Evolutionary conservation across 2,888 invertebrate genomes (phyloP).

Genomic region (Cephus rjabovi): DNA sequence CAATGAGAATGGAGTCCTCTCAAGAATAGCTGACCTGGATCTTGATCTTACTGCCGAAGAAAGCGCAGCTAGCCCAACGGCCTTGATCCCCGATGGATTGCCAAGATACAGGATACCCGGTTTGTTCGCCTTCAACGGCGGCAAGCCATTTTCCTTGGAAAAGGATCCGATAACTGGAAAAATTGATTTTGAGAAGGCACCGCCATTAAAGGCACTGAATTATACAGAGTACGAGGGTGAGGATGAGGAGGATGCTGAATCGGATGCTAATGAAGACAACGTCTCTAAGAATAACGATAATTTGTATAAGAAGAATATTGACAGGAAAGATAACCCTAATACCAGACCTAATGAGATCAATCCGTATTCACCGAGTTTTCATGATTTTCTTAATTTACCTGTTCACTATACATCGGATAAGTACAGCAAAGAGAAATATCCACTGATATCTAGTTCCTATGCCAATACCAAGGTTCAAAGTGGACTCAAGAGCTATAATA

Average conservation of each 20-base stretch:
- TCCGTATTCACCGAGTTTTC: conserved; percentile 74
- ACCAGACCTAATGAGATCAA: conserved; percentile 73
- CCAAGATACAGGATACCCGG: conserved; percentile 49
- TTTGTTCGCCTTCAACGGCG: conserved; percentile 72
- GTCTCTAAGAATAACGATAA: conserved; percentile 43
- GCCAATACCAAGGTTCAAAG: conserved; percentile 80
- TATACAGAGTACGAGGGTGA: conserved; percentile 45
- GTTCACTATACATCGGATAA: conserved; percentile 77
- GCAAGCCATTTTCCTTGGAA: conserved; percentile 77
- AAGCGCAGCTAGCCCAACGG: conserved; percentile 18
- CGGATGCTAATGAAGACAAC: neutral
- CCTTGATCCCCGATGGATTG: conserved; percentile 19
- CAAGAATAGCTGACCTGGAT: conserved; percentile 6
- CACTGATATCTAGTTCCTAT: conserved; percentile 78
- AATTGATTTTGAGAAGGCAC: conserved; percentile 71
- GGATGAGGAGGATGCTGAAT: conserved; percentile 29
- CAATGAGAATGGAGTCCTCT: neutral
- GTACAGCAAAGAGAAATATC: conserved; percentile 71
- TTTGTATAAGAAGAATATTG: conserved; percentile 42
- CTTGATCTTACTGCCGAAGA: conserved; percentile 24
- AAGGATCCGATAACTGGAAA: conserved; percentile 77
- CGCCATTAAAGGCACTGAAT: conserved; percentile 55
- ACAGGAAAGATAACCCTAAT: conserved; percentile 2
- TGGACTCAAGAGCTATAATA: conserved; percentile 58
- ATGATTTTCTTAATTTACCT: conserved; percentile 77